These are phyloP conservation scores for Nebria ingens DNA, from an alignment of 1,140 invertebrate genomes.

Conservation along the genomic window DNA sequence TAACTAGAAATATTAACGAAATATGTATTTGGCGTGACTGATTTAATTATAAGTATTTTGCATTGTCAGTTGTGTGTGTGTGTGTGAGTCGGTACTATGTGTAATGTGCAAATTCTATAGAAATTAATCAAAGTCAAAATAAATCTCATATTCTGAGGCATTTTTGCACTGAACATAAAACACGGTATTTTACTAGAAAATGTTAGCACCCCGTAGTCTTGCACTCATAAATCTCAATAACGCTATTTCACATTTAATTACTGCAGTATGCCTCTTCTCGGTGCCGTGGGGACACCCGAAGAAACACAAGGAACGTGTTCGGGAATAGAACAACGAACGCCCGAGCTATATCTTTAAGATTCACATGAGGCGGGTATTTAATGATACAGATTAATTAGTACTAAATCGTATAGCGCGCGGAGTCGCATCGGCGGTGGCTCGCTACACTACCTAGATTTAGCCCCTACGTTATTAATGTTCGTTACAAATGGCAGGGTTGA, in stretches of 20 bases:
- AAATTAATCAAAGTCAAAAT: no score
- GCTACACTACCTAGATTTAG: neutral
- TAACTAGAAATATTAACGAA: no score
- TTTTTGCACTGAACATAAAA: neutral
- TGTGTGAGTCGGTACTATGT: no score
- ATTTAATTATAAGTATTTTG: no score
- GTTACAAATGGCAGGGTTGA: neutral
- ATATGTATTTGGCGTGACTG: no score
- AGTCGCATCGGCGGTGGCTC: no score
- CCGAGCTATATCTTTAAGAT: neutral
- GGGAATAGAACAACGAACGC: no score
- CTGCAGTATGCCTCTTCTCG: neutral
- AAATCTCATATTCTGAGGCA: no score
- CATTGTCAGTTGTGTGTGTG: no score
- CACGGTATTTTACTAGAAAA: neutral
- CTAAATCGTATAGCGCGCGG: slow-evolving; percentile 3
- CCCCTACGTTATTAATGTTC: neutral
- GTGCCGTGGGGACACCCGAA: neutral
- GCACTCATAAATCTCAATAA: slow-evolving; percentile 1
- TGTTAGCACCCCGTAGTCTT: neutral
- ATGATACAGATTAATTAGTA: neutral
- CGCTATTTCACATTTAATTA: slow-evolving; percentile 7
- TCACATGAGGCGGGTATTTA: neutral
- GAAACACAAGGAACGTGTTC: neutral
- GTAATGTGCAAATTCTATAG: no score